These are phyloP conservation scores for Brachyistius frenatus DNA, from an alignment of 2,113 vertebrate genomes.

Conservation along the genomic window DNA sequence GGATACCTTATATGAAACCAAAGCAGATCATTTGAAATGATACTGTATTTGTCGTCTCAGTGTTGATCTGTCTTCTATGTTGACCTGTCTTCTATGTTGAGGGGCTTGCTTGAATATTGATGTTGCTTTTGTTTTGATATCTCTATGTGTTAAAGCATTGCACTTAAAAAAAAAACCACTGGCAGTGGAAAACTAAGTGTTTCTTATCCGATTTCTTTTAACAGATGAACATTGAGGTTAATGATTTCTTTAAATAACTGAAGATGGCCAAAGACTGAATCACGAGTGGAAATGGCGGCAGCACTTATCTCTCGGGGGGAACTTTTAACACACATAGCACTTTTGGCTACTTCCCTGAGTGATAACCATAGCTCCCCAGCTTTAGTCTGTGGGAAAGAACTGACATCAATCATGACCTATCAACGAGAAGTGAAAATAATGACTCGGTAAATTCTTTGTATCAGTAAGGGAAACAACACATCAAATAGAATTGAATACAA, in stretches of 20 bases:
- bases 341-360: slow-evolving; percentile 17
- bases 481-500: too few relatives aligned
- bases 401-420: background rate
- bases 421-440: background rate
- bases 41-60: too few relatives aligned
- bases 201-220: background rate
- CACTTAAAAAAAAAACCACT: background rate
- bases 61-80: too few relatives aligned
- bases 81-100: too few relatives aligned
- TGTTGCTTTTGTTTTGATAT: too few relatives aligned
- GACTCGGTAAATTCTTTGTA: background rate
- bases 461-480: too few relatives aligned
- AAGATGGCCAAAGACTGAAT: slow-evolving; percentile 27
- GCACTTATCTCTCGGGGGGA: slow-evolving; percentile 1
- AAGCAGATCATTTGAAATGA: too few relatives aligned
- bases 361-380: slow-evolving; percentile 1
- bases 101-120: too few relatives aligned
- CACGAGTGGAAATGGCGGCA: slow-evolving; percentile 8
- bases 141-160: background rate
- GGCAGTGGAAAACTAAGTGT: background rate
- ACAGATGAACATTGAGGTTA: slow-evolving; percentile 13
- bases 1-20: too few relatives aligned
- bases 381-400: background rate
- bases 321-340: slow-evolving; percentile 10
- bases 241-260: slow-evolving; percentile 12